These are phyloP conservation scores for Merops nubicus DNA, from an alignment of 2,113 vertebrate genomes.

Conservation along the genomic window DNA sequence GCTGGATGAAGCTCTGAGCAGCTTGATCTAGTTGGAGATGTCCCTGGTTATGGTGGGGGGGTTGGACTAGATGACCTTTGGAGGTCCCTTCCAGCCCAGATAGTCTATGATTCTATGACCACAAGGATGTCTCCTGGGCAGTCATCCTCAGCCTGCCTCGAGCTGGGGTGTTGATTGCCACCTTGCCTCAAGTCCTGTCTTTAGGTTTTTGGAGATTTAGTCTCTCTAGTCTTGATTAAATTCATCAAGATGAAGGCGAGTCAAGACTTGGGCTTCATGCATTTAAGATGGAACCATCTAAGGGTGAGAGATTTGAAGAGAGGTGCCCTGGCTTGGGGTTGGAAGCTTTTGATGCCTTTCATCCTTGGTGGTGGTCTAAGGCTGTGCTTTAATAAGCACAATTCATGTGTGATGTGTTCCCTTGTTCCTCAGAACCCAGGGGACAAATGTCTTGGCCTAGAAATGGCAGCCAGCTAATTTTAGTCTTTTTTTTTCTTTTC, in stretches of 20 bases:
- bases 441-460: background rate
- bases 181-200: background rate
- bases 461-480: background rate
- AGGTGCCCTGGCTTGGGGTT: rapidly evolving
- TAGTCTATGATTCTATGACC: no score
- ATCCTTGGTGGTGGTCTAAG: background rate
- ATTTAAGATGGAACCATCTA: no score
- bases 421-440: background rate
- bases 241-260: background rate
- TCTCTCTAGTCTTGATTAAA: background rate
- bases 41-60: no score
- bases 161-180: background rate
- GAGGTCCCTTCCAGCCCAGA: no score
- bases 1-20: no score
- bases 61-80: no score
- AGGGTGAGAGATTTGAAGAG: background rate
- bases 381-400: background rate
- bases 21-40: no score
- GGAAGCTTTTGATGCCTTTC: background rate
- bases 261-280: no score
- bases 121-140: no score
- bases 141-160: background rate
- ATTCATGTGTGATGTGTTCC: background rate
- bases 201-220: background rate
- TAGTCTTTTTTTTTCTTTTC: background rate